Evolutionary conservation across 2,888 invertebrate genomes (phyloP), one percentile per base, ranked within the genome.

Genomic region (Serripes groenlandicus): DNA sequence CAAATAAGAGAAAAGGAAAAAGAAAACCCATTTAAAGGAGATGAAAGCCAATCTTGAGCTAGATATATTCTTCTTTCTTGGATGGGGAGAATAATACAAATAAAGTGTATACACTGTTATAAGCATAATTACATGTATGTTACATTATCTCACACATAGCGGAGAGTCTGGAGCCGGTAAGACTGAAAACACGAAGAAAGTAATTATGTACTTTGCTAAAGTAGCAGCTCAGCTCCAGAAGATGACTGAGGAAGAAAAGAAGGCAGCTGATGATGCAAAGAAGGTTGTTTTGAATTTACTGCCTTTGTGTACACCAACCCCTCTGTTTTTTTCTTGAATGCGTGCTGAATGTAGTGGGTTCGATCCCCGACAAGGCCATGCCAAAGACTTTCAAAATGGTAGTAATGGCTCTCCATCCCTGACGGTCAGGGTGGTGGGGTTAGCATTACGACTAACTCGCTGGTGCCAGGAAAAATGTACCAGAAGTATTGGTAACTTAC

Each of bases 161-260:
- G 98, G 98, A 94, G 98, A 98, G 96, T 98, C 98, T 96, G 99
- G 99, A 96, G 99, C 99, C 96, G 99, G 99, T 96, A 99, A 99
- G 97, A 99, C 99, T 96, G 99, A 99, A 96, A 99, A 99, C 97
- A 99, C 99, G 96, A 99, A 99, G 96, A 99, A 99, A 96, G 99
- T 99, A 97, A 99, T 99, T 96, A 98, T 98, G 95, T 99, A 99
- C 97, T 99, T 99, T 96, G 95, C 96, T 81, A 92, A 94, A 72
- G 95, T 95, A 74, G 99, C 99, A 95, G 99, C 99, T 96, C 98
- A 92, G 62, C 83, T 91, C 30, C 91, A 91, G 74, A 90, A 90
- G 72, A 80, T 78, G 23, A 88, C 86, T 3, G 90, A 88, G 7
- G 91, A 90, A 9, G 88, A 87, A 18, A 75, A 88, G 7, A 88